Conservation (phyloP, 2,888 invertebrate genomes). For the Crocallis elinguaria region DNA sequence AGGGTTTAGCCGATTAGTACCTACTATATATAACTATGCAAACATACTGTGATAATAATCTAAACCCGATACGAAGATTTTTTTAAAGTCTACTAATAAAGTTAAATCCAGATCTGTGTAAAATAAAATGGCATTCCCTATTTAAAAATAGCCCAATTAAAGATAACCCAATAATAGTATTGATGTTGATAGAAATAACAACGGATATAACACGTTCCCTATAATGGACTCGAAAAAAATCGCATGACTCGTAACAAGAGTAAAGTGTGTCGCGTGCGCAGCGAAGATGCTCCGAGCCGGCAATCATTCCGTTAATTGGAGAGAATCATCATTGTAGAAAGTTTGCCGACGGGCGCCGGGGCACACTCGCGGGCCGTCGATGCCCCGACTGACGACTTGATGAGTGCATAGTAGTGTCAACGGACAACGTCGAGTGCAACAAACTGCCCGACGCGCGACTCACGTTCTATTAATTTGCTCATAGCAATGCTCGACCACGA, state of each 20-base stretch:
- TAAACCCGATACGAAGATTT: too few species aligned
- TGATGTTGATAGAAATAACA: neutral
- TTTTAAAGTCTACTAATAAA: too few species aligned
- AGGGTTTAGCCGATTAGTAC: too few species aligned
- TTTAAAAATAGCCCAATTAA: neutral
- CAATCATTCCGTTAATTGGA: slow-evolving; percentile 84
- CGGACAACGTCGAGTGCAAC: slow-evolving; percentile 71
- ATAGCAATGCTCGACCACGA: slow-evolving; percentile 54
- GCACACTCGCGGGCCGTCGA: slow-evolving; percentile 31
- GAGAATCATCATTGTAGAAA: slow-evolving; percentile 82
- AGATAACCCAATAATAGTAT: too few species aligned
- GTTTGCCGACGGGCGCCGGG: slow-evolving; percentile 44
- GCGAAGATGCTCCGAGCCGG: slow-evolving; percentile 66
- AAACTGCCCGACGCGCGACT: slow-evolving; percentile 67
- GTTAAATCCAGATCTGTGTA: too few species aligned
- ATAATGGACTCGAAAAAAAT: slow-evolving; percentile 38
- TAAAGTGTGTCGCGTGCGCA: slow-evolving; percentile 77
- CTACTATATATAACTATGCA: too few species aligned
- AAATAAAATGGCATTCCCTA: too few species aligned
- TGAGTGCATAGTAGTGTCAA: slow-evolving; percentile 62
- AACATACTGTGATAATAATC: too few species aligned
- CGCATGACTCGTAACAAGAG: slow-evolving; percentile 64
- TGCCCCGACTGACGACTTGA: slow-evolving; percentile 36
- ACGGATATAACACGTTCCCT: slow-evolving; percentile 38
- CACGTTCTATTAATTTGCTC: slow-evolving; percentile 66